A percentile compares a stretch with the other conserved stretches of the same genome.
Conservation (phyloP, 1,140 invertebrate genomes). For the Drosophila ambigua region DNA sequence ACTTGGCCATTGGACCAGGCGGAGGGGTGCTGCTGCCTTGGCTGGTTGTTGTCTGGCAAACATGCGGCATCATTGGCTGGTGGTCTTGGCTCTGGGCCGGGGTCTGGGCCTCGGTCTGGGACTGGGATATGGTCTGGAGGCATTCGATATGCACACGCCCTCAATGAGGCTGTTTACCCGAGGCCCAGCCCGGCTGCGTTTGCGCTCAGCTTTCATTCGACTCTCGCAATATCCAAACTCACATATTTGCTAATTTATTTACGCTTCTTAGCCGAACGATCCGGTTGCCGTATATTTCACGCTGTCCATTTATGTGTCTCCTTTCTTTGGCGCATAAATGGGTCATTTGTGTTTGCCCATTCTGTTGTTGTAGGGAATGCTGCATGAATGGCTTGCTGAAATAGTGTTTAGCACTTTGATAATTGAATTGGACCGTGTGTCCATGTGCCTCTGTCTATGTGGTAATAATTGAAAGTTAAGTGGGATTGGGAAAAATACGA, state of each 20-base stretch:
- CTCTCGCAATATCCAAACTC: conserved; percentile 58
- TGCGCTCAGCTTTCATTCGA: conserved; percentile 63
- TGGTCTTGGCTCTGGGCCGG: conserved; percentile 19
- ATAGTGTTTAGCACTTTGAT: conserved; percentile 66
- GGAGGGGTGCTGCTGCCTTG: conserved; percentile 4
- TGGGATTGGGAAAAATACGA: conserved; percentile 13
- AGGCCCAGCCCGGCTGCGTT: conserved; percentile 27
- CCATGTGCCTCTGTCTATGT: conserved; percentile 6
- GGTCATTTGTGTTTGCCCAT: conserved; percentile 54
- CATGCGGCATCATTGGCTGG: conserved; percentile 75
- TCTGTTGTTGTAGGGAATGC: conserved; percentile 10
- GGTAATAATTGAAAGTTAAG: conserved; percentile 48
- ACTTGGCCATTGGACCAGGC: conserved; percentile 48
- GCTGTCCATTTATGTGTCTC: conserved; percentile 44
- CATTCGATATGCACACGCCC: conserved; percentile 56
- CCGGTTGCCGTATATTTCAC: conserved; percentile 70
- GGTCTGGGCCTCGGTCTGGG: conserved; percentile 23
- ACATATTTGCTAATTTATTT: conserved; percentile 79
- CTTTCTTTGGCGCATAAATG: conserved; percentile 45
- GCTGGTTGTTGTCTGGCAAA: conserved; percentile 35
- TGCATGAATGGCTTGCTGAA: conserved; percentile 36
- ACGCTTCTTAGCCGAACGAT: conserved; percentile 54
- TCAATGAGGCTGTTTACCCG: conserved; percentile 54
- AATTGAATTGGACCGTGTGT: conserved; percentile 48
- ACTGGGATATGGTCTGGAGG: too few species aligned